Conservation (phyloP, 1,140 invertebrate genomes). For the Zaprionus kolodkinae region DNA sequence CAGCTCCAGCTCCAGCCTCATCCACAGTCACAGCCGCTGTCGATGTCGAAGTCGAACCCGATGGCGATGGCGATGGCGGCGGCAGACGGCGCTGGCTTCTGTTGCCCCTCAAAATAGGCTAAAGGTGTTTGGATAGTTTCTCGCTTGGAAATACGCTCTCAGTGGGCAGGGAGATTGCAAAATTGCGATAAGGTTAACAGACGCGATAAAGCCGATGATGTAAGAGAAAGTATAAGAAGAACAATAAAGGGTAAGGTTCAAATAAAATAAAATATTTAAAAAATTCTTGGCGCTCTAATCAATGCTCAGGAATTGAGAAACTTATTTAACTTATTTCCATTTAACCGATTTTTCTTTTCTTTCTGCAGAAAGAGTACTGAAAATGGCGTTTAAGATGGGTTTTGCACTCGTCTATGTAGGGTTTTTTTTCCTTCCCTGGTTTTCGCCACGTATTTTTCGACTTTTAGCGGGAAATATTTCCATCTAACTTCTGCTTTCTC, state of each 20-base stretch:
- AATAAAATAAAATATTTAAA: no score
- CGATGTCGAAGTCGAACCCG: neutral
- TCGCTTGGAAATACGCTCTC: neutral
- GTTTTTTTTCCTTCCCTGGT: neutral
- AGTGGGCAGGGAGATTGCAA: neutral
- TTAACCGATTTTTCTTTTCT: neutral
- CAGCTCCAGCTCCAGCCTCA: no score
- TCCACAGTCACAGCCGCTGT: neutral
- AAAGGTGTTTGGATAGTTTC: slow-evolving; percentile 59
- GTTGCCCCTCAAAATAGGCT: slow-evolving; percentile 38
- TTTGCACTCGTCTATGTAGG: neutral
- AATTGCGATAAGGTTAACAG: neutral
- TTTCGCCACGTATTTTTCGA: neutral
- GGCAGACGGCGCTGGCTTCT: slow-evolving; percentile 45
- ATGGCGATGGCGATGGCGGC: neutral
- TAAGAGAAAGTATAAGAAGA: neutral
- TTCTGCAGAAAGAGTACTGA: neutral
- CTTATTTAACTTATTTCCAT: neutral
- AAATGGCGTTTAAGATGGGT: neutral
- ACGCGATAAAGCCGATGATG: no score
- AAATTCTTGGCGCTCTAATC: no score
- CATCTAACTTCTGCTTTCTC: slow-evolving; percentile 3
- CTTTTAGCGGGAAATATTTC: slow-evolving; percentile 16
- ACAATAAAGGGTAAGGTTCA: no score
- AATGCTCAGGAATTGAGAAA: no score